A percentile compares a stretch with the other conserved stretches of the same genome.
Conservation (phyloP, 2,797 vertebrate genomes). For the Xiphophorus birchmanni region DNA sequence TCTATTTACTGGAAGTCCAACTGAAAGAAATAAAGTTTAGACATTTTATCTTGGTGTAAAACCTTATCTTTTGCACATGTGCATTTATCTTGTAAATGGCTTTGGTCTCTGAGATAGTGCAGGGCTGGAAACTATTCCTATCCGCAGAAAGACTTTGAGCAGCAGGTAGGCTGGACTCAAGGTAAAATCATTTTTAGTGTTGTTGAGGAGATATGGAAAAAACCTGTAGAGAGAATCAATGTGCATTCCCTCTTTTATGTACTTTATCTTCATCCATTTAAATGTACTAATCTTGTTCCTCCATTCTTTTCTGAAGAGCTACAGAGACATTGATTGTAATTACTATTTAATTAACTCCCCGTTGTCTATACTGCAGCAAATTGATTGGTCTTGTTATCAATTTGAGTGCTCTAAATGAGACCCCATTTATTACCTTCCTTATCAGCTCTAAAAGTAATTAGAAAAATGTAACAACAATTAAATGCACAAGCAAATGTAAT, state of each 20-base stretch:
- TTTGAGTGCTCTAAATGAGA: neutral
- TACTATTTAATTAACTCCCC: neutral
- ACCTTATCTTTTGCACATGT: conserved; percentile 1
- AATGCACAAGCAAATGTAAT: neutral
- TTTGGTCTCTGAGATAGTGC: neutral
- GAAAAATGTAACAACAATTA: neutral
- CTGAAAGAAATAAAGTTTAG: neutral
- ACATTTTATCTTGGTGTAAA: conserved; percentile 3
- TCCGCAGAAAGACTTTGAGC: neutral
- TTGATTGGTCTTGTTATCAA: conserved; percentile 1
- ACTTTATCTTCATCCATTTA: neutral
- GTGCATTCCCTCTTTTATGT: neutral
- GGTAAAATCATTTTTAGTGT: neutral
- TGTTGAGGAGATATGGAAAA: neutral
- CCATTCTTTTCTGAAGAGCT: neutral
- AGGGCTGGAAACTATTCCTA: neutral
- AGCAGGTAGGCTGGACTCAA: neutral
- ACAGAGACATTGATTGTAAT: neutral
- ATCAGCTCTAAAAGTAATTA: neutral
- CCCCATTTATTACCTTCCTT: neutral
- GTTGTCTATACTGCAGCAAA: neutral
- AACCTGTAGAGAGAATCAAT: neutral
- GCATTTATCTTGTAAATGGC: conserved; percentile 1
- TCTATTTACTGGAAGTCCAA: neutral
- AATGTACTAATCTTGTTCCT: neutral